A percentile compares a stretch with the other conserved stretches of the same genome.
Evolutionary conservation across 1,140 invertebrate species (phyloP).

Genomic region (Eurytemora carolleeae): DNA sequence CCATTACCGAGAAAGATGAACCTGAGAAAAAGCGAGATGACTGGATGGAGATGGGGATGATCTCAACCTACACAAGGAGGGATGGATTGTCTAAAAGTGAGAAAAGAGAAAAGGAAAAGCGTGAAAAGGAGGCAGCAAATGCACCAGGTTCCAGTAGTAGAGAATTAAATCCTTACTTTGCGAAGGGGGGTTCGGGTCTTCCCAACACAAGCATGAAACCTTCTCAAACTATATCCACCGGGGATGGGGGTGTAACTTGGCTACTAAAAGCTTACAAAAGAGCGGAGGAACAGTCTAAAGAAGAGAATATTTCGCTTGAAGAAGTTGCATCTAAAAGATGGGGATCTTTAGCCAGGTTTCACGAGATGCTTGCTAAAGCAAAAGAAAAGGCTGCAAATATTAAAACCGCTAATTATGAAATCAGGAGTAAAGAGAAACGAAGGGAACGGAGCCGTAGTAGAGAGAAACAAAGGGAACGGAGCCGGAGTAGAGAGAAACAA

Average conservation of each 20-base stretch:
- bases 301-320: slow-evolving; percentile 34
- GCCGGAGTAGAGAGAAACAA: slow-evolving; percentile 13
- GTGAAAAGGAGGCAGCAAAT: background rate
- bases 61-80: background rate
- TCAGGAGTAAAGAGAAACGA: slow-evolving; percentile 16
- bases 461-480: slow-evolving; percentile 8
- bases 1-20: no score
- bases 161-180: slow-evolving; percentile 85
- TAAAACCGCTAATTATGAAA: slow-evolving; percentile 17
- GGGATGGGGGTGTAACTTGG: slow-evolving; percentile 33
- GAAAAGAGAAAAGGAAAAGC: slow-evolving; percentile 13
- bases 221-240: slow-evolving; percentile 20
- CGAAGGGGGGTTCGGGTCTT: slow-evolving; percentile 59
- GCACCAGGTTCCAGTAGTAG: slow-evolving; percentile 40
- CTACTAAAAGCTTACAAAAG: slow-evolving; percentile 34
- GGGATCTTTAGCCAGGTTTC: slow-evolving; percentile 29
- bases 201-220: slow-evolving; percentile 30
- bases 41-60: background rate
- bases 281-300: slow-evolving; percentile 35
- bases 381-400: slow-evolving; percentile 21
- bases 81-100: background rate
- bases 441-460: slow-evolving; percentile 1
- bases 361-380: slow-evolving; percentile 24
- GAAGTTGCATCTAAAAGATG: slow-evolving; percentile 40
- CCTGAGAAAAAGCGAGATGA: slow-evolving; percentile 7